Evolutionary conservation across 2,113 vertebrate species (phyloP), one percentile per base, ranked within the genome.

Genomic region (Istiophorus platypterus): DNA sequence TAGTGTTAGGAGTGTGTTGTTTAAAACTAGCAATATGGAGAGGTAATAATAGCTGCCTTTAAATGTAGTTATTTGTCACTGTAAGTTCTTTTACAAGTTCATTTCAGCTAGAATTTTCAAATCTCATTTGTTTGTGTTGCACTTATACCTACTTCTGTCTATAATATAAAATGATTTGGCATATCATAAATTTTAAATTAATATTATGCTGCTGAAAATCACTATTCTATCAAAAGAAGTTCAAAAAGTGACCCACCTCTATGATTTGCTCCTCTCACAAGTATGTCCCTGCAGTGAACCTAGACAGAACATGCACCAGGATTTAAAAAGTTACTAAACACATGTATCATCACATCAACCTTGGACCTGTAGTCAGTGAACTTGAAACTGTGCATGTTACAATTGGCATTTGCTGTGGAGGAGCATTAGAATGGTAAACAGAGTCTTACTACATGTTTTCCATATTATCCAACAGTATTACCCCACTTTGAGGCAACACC

Each of bases 261-360:
- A 1, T 11, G 42, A 34, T 62, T 54, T 26, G 12, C 39, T 85
- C 42, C 71, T 66, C 71, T 66, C 45, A 15, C n/a, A 14, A 56
- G 59, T 10, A 59, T 76, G 39, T 76, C 54, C 20, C 37, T 70
- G 63, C 74, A 72, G 59, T 52, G 57, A 66, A 57, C 51, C 24
- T 49, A 24, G 7, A 47, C 39, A n/a, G 37, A 81, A 29, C n/a
- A 34, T 66, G 61, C 18, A 61, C 34, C 27, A 14, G 26, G 29
- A 66, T 24, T 79, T 62, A n/a, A 58, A 81, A 47, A 41, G 69
- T 84, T 63, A 67, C 57, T 62, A 61, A 88, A 88, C 75, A 68
- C 76, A 76, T 5, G 1, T 61, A 72, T 79, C 81, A 91, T 92
- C 90, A 89, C 83, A 85, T 87, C 59, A 92, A 92, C 94, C 92